phyloP scores from a whole-genome alignment of 1,140 invertebrate genomes.

The Lethrus apterus region DNA sequence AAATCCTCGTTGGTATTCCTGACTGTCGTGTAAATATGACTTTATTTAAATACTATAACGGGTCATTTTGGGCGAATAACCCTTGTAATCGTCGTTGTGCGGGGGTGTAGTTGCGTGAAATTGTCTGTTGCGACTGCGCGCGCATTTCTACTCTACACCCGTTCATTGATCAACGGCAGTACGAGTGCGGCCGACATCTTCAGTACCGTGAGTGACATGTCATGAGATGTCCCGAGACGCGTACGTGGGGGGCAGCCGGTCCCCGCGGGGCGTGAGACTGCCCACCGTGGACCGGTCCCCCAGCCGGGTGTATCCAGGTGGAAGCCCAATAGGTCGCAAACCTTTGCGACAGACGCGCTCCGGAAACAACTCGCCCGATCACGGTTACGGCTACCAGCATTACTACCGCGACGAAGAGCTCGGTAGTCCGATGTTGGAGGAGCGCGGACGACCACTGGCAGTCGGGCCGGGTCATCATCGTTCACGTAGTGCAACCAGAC shows the following conservation, averaged over 20 bases:
- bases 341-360: conserved; percentile 45
- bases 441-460: conserved; percentile 56
- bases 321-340: conserved; percentile 52
- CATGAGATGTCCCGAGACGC: conserved; percentile 64
- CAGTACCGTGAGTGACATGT: conserved; percentile 31
- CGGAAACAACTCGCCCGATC: conserved; percentile 54
- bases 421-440: conserved; percentile 61
- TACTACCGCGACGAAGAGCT: conserved; percentile 68
- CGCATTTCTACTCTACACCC: conserved; percentile 43
- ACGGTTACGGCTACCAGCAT: conserved; percentile 45
- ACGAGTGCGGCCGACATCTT: conserved; percentile 39
- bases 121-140: conserved; percentile 27
- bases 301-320: conserved; percentile 56
- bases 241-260: conserved; percentile 58
- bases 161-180: conserved; percentile 38
- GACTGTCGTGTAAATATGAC: too few species aligned
- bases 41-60: too few species aligned
- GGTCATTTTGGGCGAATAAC: too few species aligned
- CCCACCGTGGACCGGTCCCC: conserved; percentile 81
- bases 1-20: too few species aligned
- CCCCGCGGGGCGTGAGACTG: conserved; percentile 57
- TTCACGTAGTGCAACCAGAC: conserved; percentile 51
- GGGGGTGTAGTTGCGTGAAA: conserved; percentile 16
- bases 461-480: conserved; percentile 50
- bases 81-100: conserved; percentile 11